phyloP scores from a whole-genome alignment of 2,797 vertebrate species.

The Tokudaia tokunoshimensis region DNA sequence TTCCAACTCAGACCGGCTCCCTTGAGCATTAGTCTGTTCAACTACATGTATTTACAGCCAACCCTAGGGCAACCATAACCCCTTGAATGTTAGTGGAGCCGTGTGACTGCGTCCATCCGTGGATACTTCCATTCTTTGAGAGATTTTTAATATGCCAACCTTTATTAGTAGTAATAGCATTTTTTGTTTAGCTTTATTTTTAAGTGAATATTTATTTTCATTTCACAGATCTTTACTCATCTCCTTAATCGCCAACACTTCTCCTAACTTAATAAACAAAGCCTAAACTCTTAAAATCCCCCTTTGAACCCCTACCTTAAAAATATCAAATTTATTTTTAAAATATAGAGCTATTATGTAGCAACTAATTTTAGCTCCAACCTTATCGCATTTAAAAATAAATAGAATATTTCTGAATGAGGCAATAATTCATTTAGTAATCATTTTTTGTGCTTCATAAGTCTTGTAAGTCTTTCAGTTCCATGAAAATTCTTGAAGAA shows the following conservation, averaged over 20 bases:
- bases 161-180: neutral
- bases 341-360: neutral
- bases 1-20: slow-evolving; percentile 61
- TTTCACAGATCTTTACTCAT: neutral
- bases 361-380: slow-evolving; percentile 17
- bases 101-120: neutral
- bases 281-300: neutral
- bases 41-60: neutral
- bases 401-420: neutral
- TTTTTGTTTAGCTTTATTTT: slow-evolving; percentile 10
- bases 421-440: neutral
- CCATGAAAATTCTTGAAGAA: neutral
- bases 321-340: neutral
- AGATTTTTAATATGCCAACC: neutral
- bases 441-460: neutral
- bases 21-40: slow-evolving; percentile 45
- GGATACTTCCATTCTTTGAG: neutral
- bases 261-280: neutral
- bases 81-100: neutral
- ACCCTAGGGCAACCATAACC: neutral
- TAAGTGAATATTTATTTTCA: slow-evolving; percentile 48
- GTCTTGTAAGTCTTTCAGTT: neutral
- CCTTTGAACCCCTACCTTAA: neutral
- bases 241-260: neutral
- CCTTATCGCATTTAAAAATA: neutral